Evolutionary conservation across 2,888 invertebrate species (phyloP).

Genomic region (Synanthedon myopaeformis): DNA sequence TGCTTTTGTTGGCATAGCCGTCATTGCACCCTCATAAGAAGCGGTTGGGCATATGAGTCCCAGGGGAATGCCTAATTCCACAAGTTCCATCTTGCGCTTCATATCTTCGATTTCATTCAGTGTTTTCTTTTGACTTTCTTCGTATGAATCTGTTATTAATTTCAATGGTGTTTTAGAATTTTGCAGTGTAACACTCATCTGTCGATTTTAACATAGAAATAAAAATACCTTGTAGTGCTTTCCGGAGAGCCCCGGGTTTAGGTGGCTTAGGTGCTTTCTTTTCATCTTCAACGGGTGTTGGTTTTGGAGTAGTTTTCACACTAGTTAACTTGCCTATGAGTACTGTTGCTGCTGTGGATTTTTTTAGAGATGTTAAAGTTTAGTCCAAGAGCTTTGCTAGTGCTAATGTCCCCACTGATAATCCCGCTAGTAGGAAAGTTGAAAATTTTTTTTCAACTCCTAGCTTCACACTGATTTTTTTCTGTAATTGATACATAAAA

Average conservation of each 20-base stretch:
- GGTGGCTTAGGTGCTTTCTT: slow-evolving; percentile 52
- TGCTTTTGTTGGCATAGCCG: slow-evolving; percentile 62
- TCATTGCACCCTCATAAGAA: slow-evolving; percentile 21
- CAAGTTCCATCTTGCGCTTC: slow-evolving; percentile 61
- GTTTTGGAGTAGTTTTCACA: slow-evolving; percentile 37
- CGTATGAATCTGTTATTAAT: slow-evolving; percentile 26
- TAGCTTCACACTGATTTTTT: no score
- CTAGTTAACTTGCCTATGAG: slow-evolving; percentile 53
- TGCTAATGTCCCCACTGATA: no score
- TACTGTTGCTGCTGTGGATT: slow-evolving; percentile 31
- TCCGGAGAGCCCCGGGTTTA: slow-evolving; percentile 40
- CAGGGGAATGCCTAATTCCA: slow-evolving; percentile 56
- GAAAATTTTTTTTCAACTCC: no score
- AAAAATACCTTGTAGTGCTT: slow-evolving; percentile 20
- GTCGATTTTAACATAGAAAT: no score
- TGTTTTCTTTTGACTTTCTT: slow-evolving; percentile 41
- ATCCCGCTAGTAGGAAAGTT: no score
- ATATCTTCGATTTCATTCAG: slow-evolving; percentile 56
- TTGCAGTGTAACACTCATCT: no score
- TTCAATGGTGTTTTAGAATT: no score
- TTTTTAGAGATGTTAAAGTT: no score
- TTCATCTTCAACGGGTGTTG: slow-evolving; percentile 22
- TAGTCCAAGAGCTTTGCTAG: no score
- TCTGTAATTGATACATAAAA: no score
- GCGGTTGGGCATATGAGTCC: slow-evolving; percentile 54